Evolutionary conservation across 2,797 vertebrate species (phyloP), one percentile per base, ranked within the genome.

Genomic region (Catharus ustulatus): DNA sequence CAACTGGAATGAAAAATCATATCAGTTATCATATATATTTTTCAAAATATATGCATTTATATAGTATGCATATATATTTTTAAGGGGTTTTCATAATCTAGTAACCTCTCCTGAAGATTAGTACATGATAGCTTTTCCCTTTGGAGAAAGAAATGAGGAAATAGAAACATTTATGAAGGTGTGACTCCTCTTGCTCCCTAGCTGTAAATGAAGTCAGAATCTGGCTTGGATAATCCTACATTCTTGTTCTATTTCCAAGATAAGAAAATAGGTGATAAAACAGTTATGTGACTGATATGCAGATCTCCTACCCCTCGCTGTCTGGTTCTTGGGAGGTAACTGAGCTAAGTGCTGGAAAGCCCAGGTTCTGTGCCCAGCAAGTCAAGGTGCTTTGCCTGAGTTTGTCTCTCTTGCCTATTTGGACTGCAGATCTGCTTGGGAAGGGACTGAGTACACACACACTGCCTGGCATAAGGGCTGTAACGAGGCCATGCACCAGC

Each of bases 111-210:
- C 58, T 57, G 16, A 91, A 89, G 54, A 57, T 76, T 67, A 79
- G 30, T 32, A 36, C 0, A 0, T 29, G 16, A 79, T 73, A 84
- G 9, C 29, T 76, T 68, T 86, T 86, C 30, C 58, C 55, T 63
- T 54, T 84, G 48, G 57, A 94, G 54, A 94, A 77, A 93, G 51
- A 96, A 90, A 93, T 76, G 45, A 94, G 89, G 89, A 96, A 94
- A 79, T 38, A 58, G 57, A 83, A 62, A 76, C 22, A 5, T 46
- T 54, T 88, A 49, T 36, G 55, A 89, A 93, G 89, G 87, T 40
- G 43, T 89, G 69, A 88, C 69, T 93, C 40, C 49, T 36, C 11
- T 83, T 76, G 71, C 52, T 95, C 63, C 61, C 42, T 84, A 30
- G 43, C 32, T 91, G 59, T 81, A 90, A 76, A 90, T 93, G 66